These are phyloP conservation scores for Idaea dimidiata DNA, from an alignment of 2,888 invertebrate genomes.

Conservation along the genomic window DNA sequence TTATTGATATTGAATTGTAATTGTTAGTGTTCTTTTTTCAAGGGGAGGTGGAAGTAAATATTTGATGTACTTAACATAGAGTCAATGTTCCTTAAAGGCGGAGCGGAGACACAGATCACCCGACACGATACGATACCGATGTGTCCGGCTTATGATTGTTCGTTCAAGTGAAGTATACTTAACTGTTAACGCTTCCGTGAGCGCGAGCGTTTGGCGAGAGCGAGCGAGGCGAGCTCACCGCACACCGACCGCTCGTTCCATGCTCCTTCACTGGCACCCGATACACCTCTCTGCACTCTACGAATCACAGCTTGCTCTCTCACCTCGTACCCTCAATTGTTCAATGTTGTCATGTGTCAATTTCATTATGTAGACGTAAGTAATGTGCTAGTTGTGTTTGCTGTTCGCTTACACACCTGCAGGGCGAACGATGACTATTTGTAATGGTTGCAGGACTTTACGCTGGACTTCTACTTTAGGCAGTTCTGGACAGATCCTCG, in stretches of 20 bases:
- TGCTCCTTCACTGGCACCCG: constrained; percentile 3
- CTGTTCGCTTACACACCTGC: background rate
- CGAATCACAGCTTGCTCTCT: constrained; percentile 11
- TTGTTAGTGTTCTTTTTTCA: background rate
- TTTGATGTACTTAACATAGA: background rate
- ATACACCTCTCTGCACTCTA: constrained; percentile 6
- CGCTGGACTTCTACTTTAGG: constrained; percentile 97
- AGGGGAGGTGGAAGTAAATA: background rate
- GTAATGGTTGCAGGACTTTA: constrained; percentile 87
- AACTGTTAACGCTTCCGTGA: constrained; percentile 1
- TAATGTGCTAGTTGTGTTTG: constrained; percentile 6
- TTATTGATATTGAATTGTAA: constrained; percentile 14
- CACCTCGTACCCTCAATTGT: constrained; percentile 11
- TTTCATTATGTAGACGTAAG: constrained; percentile 13
- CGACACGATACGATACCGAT: background rate
- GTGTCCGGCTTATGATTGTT: background rate
- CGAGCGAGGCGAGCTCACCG: background rate
- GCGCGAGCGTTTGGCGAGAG: constrained; percentile 6
- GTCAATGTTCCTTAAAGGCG: constrained; percentile 1
- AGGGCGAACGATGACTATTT: constrained; percentile 4
- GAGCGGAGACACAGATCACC: background rate
- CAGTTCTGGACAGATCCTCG: constrained; percentile 98
- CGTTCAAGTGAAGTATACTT: background rate
- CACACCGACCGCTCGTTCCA: constrained; percentile 12
- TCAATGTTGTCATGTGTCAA: constrained; percentile 29